phyloP scores from a whole-genome alignment of 2,888 invertebrate species.

The Drosophila ezoana region DNA sequence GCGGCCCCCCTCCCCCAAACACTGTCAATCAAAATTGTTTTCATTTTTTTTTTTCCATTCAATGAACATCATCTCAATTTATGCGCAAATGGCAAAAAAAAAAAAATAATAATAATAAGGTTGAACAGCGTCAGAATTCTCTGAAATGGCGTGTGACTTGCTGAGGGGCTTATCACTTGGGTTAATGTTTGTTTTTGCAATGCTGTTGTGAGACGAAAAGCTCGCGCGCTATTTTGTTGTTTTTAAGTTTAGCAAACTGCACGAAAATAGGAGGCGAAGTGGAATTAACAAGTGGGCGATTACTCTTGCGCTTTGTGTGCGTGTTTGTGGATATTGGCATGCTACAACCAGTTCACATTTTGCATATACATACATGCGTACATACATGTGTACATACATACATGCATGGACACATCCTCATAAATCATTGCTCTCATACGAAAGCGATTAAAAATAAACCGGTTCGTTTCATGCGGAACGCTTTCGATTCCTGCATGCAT shows the following conservation, averaged over 20 bases:
- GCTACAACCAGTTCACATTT: constrained; percentile 35
- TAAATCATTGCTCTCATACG: constrained; percentile 33
- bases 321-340: background rate
- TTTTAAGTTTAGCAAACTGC: constrained; percentile 14
- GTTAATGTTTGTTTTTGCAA: constrained; percentile 9
- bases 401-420: constrained; percentile 41
- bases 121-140: constrained; percentile 2
- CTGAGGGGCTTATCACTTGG: constrained; percentile 32
- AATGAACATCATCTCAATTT: constrained; percentile 21
- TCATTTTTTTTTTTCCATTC: constrained; percentile 9
- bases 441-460: constrained; percentile 27
- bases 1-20: constrained; percentile 31
- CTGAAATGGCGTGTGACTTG: constrained; percentile 46
- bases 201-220: constrained; percentile 7
- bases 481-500: constrained; percentile 39
- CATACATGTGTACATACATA: constrained; percentile 18
- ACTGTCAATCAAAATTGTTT: constrained; percentile 12
- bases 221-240: constrained; percentile 5
- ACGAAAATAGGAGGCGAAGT: constrained; percentile 18
- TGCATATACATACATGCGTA: constrained; percentile 1
- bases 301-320: constrained; percentile 1
- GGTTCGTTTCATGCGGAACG: constrained; percentile 31
- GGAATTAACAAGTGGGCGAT: constrained; percentile 33
- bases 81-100: constrained; percentile 32
- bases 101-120: constrained; percentile 1